Conservation (phyloP, 1,140 invertebrate species). For the Drosophila repletoides region DNA sequence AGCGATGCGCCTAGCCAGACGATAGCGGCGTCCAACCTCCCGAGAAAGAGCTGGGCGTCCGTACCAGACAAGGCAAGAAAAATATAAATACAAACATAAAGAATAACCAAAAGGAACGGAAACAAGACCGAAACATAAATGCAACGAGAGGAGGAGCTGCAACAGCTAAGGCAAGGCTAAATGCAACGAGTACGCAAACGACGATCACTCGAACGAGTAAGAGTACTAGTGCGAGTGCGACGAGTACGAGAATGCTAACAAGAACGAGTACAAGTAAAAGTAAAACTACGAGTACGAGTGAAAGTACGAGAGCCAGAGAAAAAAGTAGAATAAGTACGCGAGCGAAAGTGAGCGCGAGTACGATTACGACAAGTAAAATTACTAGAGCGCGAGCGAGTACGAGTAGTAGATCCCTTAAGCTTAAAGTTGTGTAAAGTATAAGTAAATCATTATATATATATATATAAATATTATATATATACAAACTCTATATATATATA, state of each 20-base stretch:
- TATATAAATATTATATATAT: constrained; percentile 46
- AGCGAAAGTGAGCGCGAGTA: not conserved
- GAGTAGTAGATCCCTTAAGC: constrained; percentile 63
- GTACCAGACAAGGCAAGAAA: constrained; percentile 38
- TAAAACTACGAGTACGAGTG: constrained; percentile 3
- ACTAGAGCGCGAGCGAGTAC: constrained; percentile 16
- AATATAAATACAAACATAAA: constrained; percentile 20
- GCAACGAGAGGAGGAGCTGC: constrained; percentile 19
- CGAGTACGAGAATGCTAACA: constrained; percentile 22
- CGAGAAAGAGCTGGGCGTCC: constrained; percentile 29
- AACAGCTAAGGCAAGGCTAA: constrained; percentile 48
- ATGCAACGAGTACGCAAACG: constrained; percentile 53
- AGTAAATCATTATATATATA: constrained; percentile 47
- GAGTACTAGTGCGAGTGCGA: not conserved
- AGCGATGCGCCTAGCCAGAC: constrained; percentile 58
- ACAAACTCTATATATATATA: constrained; percentile 11
- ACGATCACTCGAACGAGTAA: constrained; percentile 15
- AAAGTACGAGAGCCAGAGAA: constrained; percentile 29
- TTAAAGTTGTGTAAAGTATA: constrained; percentile 79
- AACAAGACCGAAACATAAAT: constrained; percentile 7
- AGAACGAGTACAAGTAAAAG: not conserved
- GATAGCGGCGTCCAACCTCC: constrained; percentile 7
- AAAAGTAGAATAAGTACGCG: not conserved
- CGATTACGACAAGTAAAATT: constrained; percentile 6
- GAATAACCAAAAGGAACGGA: constrained; percentile 20